Base-by-base conservation (phyloP, 2,888 invertebrate species). In the Amaurobius ferox region DNA sequence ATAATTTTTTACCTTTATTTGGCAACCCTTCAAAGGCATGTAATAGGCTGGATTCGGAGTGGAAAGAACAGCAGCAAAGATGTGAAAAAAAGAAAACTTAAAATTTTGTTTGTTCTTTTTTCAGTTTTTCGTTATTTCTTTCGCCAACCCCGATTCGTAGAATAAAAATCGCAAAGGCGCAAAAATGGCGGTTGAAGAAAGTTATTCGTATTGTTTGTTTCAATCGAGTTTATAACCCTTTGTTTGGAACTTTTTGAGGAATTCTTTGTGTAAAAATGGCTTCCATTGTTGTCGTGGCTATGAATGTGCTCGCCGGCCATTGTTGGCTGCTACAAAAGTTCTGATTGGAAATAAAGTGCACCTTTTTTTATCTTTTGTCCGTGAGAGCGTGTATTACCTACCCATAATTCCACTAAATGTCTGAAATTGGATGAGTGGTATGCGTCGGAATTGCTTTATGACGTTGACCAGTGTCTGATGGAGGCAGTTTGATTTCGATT, bases 101-200 rank as follows among this genome's bases (percentile, higher is more conserved):
- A 23, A 55, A 55, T 55, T 55, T 55, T 23, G 55, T n/a, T 23
- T 23, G 19, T 55, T 55, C 23, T 55, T 55, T 55, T 55, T 55
- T 55, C 35, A 35, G 35, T 7, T 7, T 35, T 35, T 35, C n/a
- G n/a, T n/a, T n/a, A n/a, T n/a, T n/a, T n/a, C n/a, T n/a, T n/a
- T n/a, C n/a, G n/a, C n/a, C n/a, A n/a, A n/a, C n/a, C n/a, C n/a
- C n/a, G n/a, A n/a, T n/a, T 61, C 61, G 30, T n/a, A 16, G 29
- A 64, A 29, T 64, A 29, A 28, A 61, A 26, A 26, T n/a, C n/a
- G n/a, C n/a, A 13, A 11, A 64, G 64, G 64, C n/a, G 64, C 64
- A 64, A 64, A 64, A 30, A 64, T 64, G 64, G 55, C 55, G 55
- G 55, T 55, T 55, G 55, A 55, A 55, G 19, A 55, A 55, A 55